Evolutionary conservation across 2,797 vertebrate species (phyloP), one percentile per base, ranked within the genome.

Genomic region (Phaenicophaeus curvirostris): DNA sequence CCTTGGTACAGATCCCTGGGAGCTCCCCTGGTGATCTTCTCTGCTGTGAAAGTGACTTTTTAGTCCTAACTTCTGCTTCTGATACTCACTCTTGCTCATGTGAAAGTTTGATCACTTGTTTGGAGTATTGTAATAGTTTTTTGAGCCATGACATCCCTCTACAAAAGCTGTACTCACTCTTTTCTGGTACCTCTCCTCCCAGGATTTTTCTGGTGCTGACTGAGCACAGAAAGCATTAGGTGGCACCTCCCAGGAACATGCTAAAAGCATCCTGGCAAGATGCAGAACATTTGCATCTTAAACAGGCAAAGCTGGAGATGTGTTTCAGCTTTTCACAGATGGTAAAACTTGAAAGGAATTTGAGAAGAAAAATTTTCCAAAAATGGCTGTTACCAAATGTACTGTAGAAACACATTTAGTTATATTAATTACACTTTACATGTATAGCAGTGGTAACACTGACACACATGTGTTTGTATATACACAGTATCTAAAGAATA

Each of bases 181-280:
- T 61, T 53, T 48, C 33, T 37, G 42, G 14, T 24, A 46, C 30
- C 17, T 71, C 42, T 91, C 25, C 13, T 33, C 11, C 10, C n/a
- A 41, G 53, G 51, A n/a, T 41, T 72, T 39, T 79, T 57, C 48
- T 62, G 67, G 25, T 35, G 48, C 13, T 67, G 51, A 51, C 20
- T 44, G 39, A 71, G 37, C 18, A n/a, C 31, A 65, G 85, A 78
- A 81, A 48, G 11, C 0, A 2, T 46, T 4, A n/a, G 42, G 31
- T 37, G 54, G 41, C 11, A 39, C 0, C 2, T 33, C 9, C 16
- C 51, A 37, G 15, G 41, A 84, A 35, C 0, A 1, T 30, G 21
- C 41, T 25, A 13, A 8, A 91, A 84, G 17, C 28, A 79, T 53
- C 31, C 51, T 78, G 67, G 25, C 41, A 54, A 87, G 41, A 25